Conservation (phyloP, 2,888 invertebrate species). For the Microctonus aethiopoides region DNA sequence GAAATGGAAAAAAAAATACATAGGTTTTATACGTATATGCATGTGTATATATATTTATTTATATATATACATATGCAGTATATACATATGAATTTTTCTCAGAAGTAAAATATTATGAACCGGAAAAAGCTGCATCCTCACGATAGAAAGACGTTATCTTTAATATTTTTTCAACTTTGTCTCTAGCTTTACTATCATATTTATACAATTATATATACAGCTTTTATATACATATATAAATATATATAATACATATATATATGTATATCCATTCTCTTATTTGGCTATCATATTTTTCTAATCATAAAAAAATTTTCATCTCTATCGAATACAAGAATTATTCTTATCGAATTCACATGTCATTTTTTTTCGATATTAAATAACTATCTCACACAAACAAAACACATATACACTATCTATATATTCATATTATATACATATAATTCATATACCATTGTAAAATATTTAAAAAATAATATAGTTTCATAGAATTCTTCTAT, state of each 20-base stretch:
- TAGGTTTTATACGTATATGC: neutral
- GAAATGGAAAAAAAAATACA: neutral
- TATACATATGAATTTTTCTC: neutral
- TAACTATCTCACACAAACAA: too few species aligned
- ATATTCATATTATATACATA: too few species aligned
- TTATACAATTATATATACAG: neutral
- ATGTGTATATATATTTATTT: neutral
- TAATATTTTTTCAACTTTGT: neutral
- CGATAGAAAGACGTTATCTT: conserved; percentile 16
- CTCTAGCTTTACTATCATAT: neutral
- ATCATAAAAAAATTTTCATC: conserved; percentile 7
- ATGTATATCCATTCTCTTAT: neutral
- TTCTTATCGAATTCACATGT: neutral
- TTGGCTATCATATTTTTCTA: neutral
- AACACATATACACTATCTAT: too few species aligned
- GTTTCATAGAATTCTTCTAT: too few species aligned
- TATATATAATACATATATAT: too few species aligned
- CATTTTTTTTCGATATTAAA: neutral
- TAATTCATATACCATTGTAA: too few species aligned
- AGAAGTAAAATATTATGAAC: neutral
- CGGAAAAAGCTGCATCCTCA: conserved; percentile 28
- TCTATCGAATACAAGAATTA: neutral
- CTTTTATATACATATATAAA: neutral
- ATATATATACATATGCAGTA: neutral
- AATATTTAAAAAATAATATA: neutral